Conservation (phyloP, 2,888 invertebrate genomes). For the Cantharis rustica region DNA sequence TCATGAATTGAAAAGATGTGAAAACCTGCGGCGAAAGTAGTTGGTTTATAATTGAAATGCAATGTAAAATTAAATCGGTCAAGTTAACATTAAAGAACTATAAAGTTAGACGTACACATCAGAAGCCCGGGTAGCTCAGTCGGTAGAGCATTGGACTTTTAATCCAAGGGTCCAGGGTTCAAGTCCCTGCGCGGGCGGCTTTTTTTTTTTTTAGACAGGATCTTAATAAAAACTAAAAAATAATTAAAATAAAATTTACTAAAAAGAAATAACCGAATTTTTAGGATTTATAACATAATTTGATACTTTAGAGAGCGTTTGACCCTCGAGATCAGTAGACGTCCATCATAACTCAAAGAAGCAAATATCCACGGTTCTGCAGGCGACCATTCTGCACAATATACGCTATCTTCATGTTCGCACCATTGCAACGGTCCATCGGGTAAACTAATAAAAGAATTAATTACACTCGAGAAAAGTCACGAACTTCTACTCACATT, state of each 20-base stretch:
- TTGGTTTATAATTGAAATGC: too few species aligned
- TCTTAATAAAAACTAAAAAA: neutral
- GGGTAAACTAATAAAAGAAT: conserved; percentile 60
- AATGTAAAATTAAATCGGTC: too few species aligned
- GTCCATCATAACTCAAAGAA: conserved; percentile 96
- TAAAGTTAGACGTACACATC: neutral
- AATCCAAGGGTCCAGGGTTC: conserved; percentile 78
- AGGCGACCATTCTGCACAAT: conserved; percentile 95
- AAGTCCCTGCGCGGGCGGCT: conserved; percentile 71
- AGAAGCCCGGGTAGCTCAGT: conserved; percentile 72
- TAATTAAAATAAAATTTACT: neutral
- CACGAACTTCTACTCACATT: conserved; percentile 51
- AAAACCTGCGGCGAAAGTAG: too few species aligned
- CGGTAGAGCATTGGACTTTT: conserved; percentile 75
- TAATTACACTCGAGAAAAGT: neutral
- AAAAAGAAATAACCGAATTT: neutral
- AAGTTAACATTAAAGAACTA: too few species aligned
- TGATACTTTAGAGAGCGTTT: conserved; percentile 95
- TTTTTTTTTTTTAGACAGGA: conserved; percentile 33
- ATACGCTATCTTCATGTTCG: conserved; percentile 98
- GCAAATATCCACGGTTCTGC: conserved; percentile 99
- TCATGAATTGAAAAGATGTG: too few species aligned
- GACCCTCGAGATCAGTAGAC: conserved; percentile 90
- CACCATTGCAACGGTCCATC: conserved; percentile 92
- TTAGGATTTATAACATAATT: conserved; percentile 68